Percentiles rank a stretch among this genome's conserved stretches.
phyloP scores from a whole-genome alignment of 2,888 invertebrate species.

The Allolobophora icterica region DNA sequence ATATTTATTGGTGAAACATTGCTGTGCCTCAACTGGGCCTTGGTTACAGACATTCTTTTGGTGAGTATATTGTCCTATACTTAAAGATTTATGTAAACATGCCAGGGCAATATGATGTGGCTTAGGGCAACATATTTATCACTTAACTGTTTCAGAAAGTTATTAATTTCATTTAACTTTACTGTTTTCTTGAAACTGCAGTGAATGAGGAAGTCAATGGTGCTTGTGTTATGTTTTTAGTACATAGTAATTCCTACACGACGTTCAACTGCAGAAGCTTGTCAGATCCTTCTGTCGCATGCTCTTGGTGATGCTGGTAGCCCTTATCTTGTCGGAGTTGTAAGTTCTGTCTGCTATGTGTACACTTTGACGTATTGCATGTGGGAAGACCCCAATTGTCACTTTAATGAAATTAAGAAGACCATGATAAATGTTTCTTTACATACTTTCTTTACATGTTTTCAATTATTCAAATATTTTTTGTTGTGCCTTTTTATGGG shows the following conservation, averaged over 20 bases:
- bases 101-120: background rate
- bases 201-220: background rate
- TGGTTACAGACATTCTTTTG: slow-evolving; percentile 95
- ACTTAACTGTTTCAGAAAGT: background rate
- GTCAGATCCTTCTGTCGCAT: slow-evolving; percentile 95
- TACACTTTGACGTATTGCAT: background rate
- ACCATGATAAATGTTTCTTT: background rate
- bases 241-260: slow-evolving; percentile 95
- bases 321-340: slow-evolving; percentile 93
- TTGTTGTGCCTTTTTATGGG: no score
- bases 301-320: slow-evolving; percentile 97
- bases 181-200: background rate
- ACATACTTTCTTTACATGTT: background rate
- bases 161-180: background rate
- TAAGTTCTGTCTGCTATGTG: slow-evolving; percentile 62
- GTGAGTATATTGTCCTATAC: slow-evolving; percentile 69
- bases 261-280: slow-evolving; percentile 93
- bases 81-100: background rate
- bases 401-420: background rate
- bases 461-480: no score
- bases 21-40: slow-evolving; percentile 95
- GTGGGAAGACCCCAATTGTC: no score
- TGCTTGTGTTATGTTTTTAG: slow-evolving; percentile 69
- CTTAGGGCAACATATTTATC: background rate
- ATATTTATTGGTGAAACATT: slow-evolving; percentile 70